phyloP scores from a whole-genome alignment of 30 jellyfish, hydroid and myxozoan species.

The Pelagia noctiluca region DNA sequence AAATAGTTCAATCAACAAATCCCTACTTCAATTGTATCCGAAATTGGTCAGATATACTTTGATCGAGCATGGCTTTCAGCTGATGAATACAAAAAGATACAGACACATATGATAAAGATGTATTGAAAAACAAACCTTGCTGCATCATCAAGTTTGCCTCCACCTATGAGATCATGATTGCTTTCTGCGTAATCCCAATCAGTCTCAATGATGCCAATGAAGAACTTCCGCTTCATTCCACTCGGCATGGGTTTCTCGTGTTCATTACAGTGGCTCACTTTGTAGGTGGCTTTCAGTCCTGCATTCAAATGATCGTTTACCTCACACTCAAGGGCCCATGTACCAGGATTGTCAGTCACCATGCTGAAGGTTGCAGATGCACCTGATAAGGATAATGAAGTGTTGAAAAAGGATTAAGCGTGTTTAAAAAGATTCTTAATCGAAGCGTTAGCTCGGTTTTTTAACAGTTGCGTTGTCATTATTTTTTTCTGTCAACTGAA shows the following conservation, averaged over 20 bases:
- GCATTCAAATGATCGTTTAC: conserved; percentile 68
- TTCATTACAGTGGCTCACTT: conserved; percentile 38
- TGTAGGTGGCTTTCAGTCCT: conserved; percentile 59
- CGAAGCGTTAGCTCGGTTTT: too few relatives aligned
- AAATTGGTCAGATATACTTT: too few relatives aligned
- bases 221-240: conserved; percentile 33
- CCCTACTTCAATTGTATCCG: too few relatives aligned
- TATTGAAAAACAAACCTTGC: conserved; percentile 47
- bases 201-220: conserved; percentile 51
- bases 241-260: not conserved
- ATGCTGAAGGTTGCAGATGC: conserved; percentile 67
- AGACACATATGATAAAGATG: not conserved
- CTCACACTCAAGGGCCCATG: conserved; percentile 75
- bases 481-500: too few relatives aligned
- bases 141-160: conserved; percentile 37
- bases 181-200: conserved; percentile 73
- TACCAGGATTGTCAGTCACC: conserved; percentile 70
- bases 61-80: too few relatives aligned
- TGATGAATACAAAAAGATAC: too few relatives aligned
- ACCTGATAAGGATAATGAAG: conserved; percentile 31
- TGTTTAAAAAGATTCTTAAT: too few relatives aligned
- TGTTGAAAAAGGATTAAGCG: too few relatives aligned
- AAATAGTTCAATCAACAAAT: too few relatives aligned
- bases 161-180: conserved; percentile 26
- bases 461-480: too few relatives aligned